phyloP scores from a whole-genome alignment of 1,140 invertebrate species.

The Drosophila murphyi region DNA sequence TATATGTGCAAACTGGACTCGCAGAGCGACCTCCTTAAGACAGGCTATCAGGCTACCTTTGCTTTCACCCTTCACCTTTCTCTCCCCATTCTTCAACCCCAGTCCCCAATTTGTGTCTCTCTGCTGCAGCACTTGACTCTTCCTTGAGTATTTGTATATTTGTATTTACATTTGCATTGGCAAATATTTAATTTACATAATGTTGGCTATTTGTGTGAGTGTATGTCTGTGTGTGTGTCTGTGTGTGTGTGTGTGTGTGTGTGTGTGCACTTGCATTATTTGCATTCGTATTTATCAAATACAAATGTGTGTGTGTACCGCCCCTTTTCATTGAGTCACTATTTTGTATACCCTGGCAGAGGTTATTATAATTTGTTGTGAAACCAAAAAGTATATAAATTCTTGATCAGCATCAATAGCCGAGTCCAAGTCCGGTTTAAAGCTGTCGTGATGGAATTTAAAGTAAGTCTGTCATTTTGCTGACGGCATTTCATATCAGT shows the following conservation, averaged over 20 bases:
- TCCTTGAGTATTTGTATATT: constrained; percentile 54
- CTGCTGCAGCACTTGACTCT: constrained; percentile 31
- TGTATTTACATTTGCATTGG: constrained; percentile 64
- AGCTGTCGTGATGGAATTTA: no score
- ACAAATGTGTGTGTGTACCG: constrained; percentile 20
- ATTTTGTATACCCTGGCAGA: no score
- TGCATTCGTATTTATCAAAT: constrained; percentile 53
- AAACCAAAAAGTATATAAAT: no score
- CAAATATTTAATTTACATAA: constrained; percentile 81
- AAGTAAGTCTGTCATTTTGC: no score
- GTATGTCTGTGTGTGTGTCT: not conserved
- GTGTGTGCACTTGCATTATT: constrained; percentile 58
- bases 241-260: not conserved
- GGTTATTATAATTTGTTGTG: no score
- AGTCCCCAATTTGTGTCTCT: constrained; percentile 3
- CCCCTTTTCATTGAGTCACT: not conserved
- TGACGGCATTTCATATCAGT: no score
- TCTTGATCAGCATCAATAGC: no score
- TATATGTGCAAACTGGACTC: constrained; percentile 35
- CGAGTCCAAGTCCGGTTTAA: no score
- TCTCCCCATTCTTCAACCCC: not conserved
- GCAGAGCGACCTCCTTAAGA: constrained; percentile 36
- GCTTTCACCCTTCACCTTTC: not conserved
- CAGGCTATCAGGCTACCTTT: not conserved
- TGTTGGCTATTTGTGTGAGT: constrained; percentile 62